Base-by-base conservation (phyloP, 2,797 vertebrate genomes). In the Intellagama lesueurii region DNA sequence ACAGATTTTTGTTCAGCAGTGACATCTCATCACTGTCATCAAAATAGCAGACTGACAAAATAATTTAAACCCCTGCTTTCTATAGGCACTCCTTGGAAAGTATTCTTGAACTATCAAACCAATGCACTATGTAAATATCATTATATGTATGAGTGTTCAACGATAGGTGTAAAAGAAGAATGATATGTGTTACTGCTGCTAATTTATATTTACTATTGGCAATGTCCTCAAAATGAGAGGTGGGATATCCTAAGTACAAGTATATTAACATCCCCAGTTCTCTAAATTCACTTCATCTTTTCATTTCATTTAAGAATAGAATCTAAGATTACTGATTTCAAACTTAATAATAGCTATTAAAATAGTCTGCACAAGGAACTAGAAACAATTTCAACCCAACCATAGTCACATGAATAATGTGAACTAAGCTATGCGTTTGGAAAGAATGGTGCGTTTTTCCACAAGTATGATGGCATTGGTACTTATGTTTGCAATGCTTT, bases 1-100 rank as follows among this genome's bases (percentile, higher is more conserved):
- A 94, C 92, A 95, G 90, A 89, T 91, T 95, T 96, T 95, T 93
- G 95, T 96, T 96, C 96, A 93, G 93, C 86, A 93, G 35, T 94
- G 96, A 95, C 94, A 96, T 91, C 90, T 93, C 95, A 94, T 95
- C 91, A 93, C 95, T 44, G 1, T 35, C 70, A 73, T 81, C n/a
- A 81, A 89, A 89, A 56, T n/a, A 80, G 24, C 49, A 40, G 28
- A 75, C 60, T 49, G 76, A 79, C 70, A 32, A 80, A 80, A 85
- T 69, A 72, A 72, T 85, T 85, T 60, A 60, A 79, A 19, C 7
- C 14, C 28, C 56, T 28, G 60, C 70, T 81, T n/a, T 56, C 44
- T 70, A 80, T 52, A 52, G 22, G 17, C 12, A 16, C 14, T 70
- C 85, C 66, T 85, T 47, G 44, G 22, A 66, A 88, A 66, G 47